Conservation (phyloP, 2,797 vertebrate species). For the Siniperca scherzeri region DNA sequence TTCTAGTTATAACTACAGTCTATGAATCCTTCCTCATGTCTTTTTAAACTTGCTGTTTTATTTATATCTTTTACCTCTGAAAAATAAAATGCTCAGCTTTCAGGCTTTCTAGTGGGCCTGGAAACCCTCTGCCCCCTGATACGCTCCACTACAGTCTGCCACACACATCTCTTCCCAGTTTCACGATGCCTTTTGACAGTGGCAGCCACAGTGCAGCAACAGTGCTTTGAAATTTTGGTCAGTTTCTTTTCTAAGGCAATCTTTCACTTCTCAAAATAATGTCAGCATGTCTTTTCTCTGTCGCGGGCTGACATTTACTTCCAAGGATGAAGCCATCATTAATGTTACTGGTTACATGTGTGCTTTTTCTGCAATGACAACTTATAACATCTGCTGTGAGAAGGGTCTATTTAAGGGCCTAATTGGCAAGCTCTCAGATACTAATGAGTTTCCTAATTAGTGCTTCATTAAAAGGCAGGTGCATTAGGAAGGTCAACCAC, state of each 20-base stretch:
- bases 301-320: constrained; percentile 35
- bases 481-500: constrained; percentile 33
- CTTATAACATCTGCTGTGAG: background rate
- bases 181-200: constrained; percentile 22
- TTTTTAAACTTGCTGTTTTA: background rate
- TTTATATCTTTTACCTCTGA: constrained; percentile 4
- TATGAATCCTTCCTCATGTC: background rate
- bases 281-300: constrained; percentile 7
- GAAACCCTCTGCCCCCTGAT: constrained; percentile 15
- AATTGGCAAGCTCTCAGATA: background rate
- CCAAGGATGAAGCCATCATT: background rate
- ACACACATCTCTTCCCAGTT: constrained; percentile 8
- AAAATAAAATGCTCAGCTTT: background rate
- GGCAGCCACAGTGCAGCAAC: background rate
- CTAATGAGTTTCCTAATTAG: constrained; percentile 27
- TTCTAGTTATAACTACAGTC: background rate
- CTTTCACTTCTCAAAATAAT: constrained; percentile 16
- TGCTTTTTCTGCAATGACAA: background rate
- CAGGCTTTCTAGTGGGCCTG: background rate
- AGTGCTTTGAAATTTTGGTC: constrained; percentile 27
- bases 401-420: background rate
- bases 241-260: constrained; percentile 17
- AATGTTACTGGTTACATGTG: background rate
- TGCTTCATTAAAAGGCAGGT: constrained; percentile 15
- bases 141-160: background rate